Conservation (phyloP, 1,140 invertebrate species). For the Hylyphantes graminicola region DNA sequence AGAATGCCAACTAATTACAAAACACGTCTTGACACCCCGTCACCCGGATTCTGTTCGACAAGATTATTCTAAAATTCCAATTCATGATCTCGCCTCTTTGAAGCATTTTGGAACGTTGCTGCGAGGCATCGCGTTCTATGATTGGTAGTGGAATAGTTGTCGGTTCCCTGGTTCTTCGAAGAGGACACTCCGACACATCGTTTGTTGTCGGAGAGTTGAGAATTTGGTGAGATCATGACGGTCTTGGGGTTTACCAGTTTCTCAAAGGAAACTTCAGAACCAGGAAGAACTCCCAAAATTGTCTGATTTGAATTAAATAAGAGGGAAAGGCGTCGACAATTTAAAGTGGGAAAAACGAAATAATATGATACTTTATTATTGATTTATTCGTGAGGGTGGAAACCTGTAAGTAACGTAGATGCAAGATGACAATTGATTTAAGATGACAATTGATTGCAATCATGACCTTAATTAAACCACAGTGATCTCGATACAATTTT, state of each 20-base stretch:
- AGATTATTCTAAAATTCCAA: slow-evolving; percentile 9
- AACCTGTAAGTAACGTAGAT: too few species aligned
- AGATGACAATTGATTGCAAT: too few species aligned
- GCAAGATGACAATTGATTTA: too few species aligned
- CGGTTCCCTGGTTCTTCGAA: not conserved
- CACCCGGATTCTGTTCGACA: not conserved
- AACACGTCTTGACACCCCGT: not conserved
- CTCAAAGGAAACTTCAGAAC: too few species aligned
- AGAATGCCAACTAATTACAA: slow-evolving; percentile 22
- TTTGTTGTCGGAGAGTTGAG: not conserved
- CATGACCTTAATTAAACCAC: too few species aligned
- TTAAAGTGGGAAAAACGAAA: too few species aligned
- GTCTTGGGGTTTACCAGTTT: not conserved
- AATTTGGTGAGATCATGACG: not conserved
- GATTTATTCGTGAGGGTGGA: too few species aligned
- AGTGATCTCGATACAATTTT: too few species aligned
- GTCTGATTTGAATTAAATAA: too few species aligned
- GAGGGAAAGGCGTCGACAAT: too few species aligned
- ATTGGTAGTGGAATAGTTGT: slow-evolving; percentile 12
- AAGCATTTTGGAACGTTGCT: not conserved
- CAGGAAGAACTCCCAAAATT: too few species aligned
- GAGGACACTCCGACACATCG: not conserved
- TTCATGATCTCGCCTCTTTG: slow-evolving; percentile 3
- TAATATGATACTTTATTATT: too few species aligned
- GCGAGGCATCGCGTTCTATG: not conserved